A percentile compares a stretch with the other conserved stretches of the same genome.
These are phyloP conservation scores for Athrips mouffetella DNA, from an alignment of 2,888 invertebrate species.

Conservation along the genomic window DNA sequence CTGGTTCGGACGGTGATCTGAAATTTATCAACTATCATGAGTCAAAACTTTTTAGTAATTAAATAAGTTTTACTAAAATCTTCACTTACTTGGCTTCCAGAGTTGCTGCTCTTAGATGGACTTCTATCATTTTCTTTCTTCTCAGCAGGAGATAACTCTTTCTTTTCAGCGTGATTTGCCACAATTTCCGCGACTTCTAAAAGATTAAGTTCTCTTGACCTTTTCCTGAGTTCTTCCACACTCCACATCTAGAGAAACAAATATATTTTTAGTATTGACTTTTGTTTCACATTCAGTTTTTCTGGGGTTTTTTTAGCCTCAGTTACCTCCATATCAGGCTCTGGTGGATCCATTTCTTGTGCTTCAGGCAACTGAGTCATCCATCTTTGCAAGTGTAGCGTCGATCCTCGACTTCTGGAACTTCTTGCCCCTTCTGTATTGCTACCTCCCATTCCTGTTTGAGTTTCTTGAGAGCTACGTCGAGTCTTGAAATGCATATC, in stretches of 20 bases:
- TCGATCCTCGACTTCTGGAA: conserved; percentile 82
- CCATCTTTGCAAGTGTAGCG: conserved; percentile 87
- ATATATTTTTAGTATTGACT: background rate
- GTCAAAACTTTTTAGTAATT: conserved; percentile 14
- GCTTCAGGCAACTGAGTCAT: conserved; percentile 86
- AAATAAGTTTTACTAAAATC: background rate
- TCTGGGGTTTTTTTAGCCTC: background rate
- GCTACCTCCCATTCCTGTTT: conserved; percentile 62
- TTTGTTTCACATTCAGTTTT: background rate
- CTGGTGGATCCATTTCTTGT: conserved; percentile 72
- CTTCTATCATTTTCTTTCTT: conserved; percentile 80
- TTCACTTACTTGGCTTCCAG: conserved; percentile 84
- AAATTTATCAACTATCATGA: conserved; percentile 31
- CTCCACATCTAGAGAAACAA: conserved; percentile 80
- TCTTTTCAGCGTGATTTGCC: conserved; percentile 47
- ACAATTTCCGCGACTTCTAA: conserved; percentile 68
- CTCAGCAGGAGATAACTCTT: conserved; percentile 51
- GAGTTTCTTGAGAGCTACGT: conserved; percentile 69
- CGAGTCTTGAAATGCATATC: too few species aligned
- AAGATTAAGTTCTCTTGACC: conserved; percentile 83
- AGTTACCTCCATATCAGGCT: conserved; percentile 76
- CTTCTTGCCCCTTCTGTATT: conserved; percentile 63
- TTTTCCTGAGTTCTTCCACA: conserved; percentile 83
- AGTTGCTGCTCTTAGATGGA: conserved; percentile 86
- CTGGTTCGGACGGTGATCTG: conserved; percentile 88